These are phyloP conservation scores for Kuschelorhynchus macadamiae DNA, from an alignment of 2,888 invertebrate genomes.

Conservation along the genomic window DNA sequence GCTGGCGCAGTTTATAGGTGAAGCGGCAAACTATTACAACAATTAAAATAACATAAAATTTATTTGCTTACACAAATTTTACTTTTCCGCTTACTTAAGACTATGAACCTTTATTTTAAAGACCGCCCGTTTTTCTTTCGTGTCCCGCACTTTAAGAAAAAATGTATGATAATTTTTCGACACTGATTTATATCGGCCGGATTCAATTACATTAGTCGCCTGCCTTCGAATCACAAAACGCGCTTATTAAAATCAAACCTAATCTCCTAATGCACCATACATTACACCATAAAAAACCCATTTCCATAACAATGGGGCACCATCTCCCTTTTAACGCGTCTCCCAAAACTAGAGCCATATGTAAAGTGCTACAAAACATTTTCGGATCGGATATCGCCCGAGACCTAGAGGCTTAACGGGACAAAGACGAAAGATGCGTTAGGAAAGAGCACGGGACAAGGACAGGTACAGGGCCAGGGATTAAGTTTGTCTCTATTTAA, in stretches of 20 bases:
- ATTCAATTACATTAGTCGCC: constrained; percentile 34
- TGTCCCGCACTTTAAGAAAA: too few relatives aligned
- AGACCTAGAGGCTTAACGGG: constrained; percentile 23
- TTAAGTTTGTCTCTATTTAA: constrained; percentile 67
- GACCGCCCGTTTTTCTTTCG: too few relatives aligned
- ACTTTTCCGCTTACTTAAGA: too few relatives aligned
- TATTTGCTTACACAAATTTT: too few relatives aligned
- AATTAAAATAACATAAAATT: too few relatives aligned
- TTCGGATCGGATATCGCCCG: constrained; percentile 52
- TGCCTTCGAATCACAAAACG: constrained; percentile 25
- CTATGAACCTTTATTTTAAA: too few relatives aligned
- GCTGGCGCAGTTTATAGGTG: too few relatives aligned
- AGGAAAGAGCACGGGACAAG: constrained; percentile 30
- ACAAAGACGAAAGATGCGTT: constrained; percentile 20
- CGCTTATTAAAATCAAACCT: constrained; percentile 42
- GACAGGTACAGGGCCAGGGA: constrained; percentile 56
- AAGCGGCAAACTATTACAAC: too few relatives aligned
- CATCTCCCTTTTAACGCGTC: constrained; percentile 54
- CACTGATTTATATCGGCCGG: not conserved
- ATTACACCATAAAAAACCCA: constrained; percentile 52
- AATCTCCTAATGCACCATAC: constrained; percentile 39
- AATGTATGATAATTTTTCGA: too few relatives aligned
- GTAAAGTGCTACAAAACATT: constrained; percentile 64
- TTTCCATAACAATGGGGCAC: constrained; percentile 57
- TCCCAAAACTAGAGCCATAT: constrained; percentile 63